phyloP scores from a whole-genome alignment of 2,888 invertebrate genomes.

The Cantharis rufa region DNA sequence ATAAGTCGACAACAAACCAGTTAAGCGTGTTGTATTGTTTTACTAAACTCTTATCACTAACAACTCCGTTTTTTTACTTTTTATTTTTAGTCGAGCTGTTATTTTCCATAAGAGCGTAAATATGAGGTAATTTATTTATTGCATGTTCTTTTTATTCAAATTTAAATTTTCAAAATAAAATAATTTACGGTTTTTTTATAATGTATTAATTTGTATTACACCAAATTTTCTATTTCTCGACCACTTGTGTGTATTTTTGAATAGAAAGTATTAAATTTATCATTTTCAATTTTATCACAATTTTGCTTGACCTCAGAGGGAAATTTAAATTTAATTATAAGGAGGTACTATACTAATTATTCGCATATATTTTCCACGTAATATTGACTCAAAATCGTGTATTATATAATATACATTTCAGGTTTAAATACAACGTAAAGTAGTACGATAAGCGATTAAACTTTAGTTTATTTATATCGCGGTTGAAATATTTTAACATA shows the following conservation, averaged over 20 bases:
- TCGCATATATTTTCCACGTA: background rate
- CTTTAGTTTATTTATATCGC: conserved; percentile 1
- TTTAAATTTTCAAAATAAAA: background rate
- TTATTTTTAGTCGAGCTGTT: background rate
- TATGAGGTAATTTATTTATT: background rate
- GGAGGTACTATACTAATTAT: background rate
- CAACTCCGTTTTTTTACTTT: background rate
- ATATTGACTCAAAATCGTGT: background rate
- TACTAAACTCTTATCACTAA: background rate
- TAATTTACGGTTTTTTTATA: too few relatives aligned
- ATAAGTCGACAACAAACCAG: background rate
- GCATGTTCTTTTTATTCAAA: background rate
- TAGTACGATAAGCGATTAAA: conserved; percentile 2
- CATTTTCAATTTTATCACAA: background rate
- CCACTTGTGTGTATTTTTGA: too few relatives aligned
- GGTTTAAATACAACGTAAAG: background rate
- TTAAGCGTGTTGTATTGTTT: background rate
- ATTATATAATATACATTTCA: background rate
- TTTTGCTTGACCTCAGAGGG: background rate
- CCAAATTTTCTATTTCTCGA: too few relatives aligned
- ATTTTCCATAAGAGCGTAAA: background rate
- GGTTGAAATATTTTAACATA: background rate
- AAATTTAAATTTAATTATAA: background rate
- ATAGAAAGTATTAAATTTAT: too few relatives aligned
- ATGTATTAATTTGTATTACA: too few relatives aligned